Conservation (phyloP, 1,140 invertebrate genomes). For the Delia radicum region DNA sequence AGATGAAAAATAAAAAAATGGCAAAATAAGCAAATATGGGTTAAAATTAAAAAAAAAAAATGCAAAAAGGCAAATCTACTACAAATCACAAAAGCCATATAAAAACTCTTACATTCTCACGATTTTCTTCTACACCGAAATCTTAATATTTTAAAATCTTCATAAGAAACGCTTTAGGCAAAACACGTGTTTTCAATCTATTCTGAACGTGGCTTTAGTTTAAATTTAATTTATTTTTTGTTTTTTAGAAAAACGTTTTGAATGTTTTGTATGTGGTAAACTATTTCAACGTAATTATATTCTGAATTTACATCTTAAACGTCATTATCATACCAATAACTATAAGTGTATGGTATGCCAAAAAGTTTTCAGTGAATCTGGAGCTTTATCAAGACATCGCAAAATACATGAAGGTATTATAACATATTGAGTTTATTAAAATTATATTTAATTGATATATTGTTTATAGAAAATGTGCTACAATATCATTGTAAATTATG, state of each 20-base stretch:
- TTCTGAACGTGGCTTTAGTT: not conserved
- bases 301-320: conserved; percentile 37
- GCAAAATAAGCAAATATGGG: too few species aligned
- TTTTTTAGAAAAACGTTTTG: conserved; percentile 30
- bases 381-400: conserved; percentile 37
- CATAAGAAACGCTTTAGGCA: too few species aligned
- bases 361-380: conserved; percentile 40
- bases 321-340: conserved; percentile 34
- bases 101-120: too few species aligned
- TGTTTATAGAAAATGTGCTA: conserved; percentile 11
- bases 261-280: conserved; percentile 40
- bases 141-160: too few species aligned
- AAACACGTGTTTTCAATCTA: too few species aligned
- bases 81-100: too few species aligned
- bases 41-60: too few species aligned
- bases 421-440: not conserved
- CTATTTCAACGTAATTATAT: conserved; percentile 42
- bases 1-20: too few species aligned
- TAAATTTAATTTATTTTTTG: not conserved
- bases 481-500: conserved; percentile 64
- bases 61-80: too few species aligned
- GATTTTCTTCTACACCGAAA: too few species aligned
- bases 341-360: conserved; percentile 36
- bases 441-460: not conserved
- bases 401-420: conserved; percentile 41